phyloP scores from a whole-genome alignment of 2,888 invertebrate genomes.

The Eupithecia subfuscata region DNA sequence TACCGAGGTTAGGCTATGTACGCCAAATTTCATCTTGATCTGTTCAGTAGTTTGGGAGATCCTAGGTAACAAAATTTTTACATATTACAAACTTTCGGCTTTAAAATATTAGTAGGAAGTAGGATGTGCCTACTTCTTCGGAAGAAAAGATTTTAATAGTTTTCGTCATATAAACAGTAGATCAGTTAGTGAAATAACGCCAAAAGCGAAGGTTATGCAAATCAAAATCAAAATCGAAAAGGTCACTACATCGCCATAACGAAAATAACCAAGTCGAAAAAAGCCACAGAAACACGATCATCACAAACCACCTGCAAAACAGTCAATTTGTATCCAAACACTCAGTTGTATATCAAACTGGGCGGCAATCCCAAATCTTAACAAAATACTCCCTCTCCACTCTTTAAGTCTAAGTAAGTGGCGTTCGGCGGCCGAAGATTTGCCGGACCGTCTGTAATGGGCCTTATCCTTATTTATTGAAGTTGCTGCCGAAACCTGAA shows the following conservation, averaged over 20 bases:
- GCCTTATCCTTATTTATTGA: constrained; percentile 83
- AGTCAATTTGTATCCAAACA: constrained; percentile 26
- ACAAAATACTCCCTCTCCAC: constrained; percentile 78
- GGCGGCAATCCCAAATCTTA: constrained; percentile 79
- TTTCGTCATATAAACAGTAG: too few relatives aligned
- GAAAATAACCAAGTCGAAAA: background rate
- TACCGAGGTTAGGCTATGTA: too few relatives aligned
- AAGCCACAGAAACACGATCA: background rate
- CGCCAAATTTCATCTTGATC: too few relatives aligned
- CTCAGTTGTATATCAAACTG: constrained; percentile 67
- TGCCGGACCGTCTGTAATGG: constrained; percentile 84
- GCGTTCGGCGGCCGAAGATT: constrained; percentile 82
- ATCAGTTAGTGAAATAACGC: too few relatives aligned
- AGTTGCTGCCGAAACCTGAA: constrained; percentile 65
- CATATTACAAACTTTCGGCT: too few relatives aligned
- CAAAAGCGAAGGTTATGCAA: background rate
- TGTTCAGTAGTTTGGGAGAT: too few relatives aligned
- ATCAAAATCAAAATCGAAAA: background rate
- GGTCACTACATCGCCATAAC: background rate
- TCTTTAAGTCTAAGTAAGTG: constrained; percentile 84
- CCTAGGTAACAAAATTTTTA: too few relatives aligned
- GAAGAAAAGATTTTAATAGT: too few relatives aligned
- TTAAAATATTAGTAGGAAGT: too few relatives aligned
- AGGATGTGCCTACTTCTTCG: background rate
- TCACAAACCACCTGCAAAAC: constrained; percentile 9